Conservation (phyloP, 1,140 invertebrate genomes). For the Eulimnadia texana region DNA sequence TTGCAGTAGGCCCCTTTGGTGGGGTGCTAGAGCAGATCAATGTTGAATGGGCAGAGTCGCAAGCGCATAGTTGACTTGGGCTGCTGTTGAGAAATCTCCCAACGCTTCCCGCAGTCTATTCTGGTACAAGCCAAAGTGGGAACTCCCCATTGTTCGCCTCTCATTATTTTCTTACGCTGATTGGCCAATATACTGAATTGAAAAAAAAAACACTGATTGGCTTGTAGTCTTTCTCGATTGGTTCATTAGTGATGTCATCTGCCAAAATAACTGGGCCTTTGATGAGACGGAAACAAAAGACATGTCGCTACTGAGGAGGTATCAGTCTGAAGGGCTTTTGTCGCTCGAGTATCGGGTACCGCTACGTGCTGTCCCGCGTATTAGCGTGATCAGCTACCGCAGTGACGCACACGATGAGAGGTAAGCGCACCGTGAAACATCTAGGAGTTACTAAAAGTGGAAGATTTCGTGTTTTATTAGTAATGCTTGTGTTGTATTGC, state of each 20-base stretch:
- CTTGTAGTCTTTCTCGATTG: background rate
- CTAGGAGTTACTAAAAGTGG: too few species aligned
- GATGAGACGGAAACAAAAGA: too few species aligned
- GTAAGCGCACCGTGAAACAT: too few species aligned
- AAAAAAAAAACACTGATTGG: background rate
- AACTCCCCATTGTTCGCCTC: background rate
- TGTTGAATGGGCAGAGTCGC: background rate
- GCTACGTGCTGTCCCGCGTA: background rate
- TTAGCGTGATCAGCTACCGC: background rate
- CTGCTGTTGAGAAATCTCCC: background rate
- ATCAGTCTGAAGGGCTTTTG: background rate
- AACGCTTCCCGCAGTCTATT: background rate
- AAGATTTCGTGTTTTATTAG: too few species aligned
- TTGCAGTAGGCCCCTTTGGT: too few species aligned
- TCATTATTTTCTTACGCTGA: background rate
- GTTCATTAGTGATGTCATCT: too few species aligned
- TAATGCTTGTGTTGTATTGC: too few species aligned
- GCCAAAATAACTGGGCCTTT: too few species aligned
- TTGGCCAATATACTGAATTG: background rate
- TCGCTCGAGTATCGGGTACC: background rate
- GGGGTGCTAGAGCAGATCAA: too few species aligned
- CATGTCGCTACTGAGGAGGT: background rate
- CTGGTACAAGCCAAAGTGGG: background rate
- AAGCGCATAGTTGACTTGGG: background rate
- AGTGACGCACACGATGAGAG: background rate